phyloP scores from a whole-genome alignment of 2,797 vertebrate species.

The Sebastes trivittatus region DNA sequence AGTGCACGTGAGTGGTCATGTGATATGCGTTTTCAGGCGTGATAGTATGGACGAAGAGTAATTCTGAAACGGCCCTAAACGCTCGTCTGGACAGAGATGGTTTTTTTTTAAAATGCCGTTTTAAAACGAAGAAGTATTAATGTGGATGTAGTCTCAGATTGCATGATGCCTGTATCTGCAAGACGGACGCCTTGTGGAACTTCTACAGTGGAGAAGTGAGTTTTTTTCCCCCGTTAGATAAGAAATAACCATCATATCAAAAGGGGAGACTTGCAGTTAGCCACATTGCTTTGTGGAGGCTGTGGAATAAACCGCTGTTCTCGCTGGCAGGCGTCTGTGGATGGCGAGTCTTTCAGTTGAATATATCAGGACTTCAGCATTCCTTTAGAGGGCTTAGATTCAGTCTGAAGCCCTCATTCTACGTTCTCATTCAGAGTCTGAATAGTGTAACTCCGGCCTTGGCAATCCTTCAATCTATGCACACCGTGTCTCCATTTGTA shows the following conservation, averaged over 20 bases:
- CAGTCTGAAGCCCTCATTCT: conserved; percentile 40
- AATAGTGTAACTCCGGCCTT: conserved; percentile 54
- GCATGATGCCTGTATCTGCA: conserved; percentile 1
- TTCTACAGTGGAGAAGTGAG: conserved; percentile 1
- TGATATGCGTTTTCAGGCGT: too few species aligned
- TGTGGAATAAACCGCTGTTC: conserved; percentile 32
- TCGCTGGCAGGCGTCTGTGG: conserved; percentile 49
- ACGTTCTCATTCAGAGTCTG: conserved; percentile 43
- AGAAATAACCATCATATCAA: conserved; percentile 19
- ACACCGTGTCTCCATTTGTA: conserved; percentile 32
- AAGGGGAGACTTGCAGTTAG: conserved; percentile 17
- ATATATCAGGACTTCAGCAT: conserved; percentile 46
- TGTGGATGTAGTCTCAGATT: not conserved
- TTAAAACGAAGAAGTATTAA: too few species aligned
- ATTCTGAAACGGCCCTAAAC: too few species aligned
- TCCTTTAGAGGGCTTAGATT: conserved; percentile 41
- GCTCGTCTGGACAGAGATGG: too few species aligned
- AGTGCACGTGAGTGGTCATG: too few species aligned
- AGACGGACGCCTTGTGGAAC: conserved; percentile 8
- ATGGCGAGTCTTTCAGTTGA: conserved; percentile 47
- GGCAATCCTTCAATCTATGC: conserved; percentile 39
- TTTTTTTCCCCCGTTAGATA: not conserved
- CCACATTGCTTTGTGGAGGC: conserved; percentile 26
- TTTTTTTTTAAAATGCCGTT: too few species aligned
- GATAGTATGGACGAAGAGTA: too few species aligned